These are phyloP conservation scores for Neoniphon sammara DNA, from an alignment of 2,797 vertebrate genomes.

Conservation along the genomic window DNA sequence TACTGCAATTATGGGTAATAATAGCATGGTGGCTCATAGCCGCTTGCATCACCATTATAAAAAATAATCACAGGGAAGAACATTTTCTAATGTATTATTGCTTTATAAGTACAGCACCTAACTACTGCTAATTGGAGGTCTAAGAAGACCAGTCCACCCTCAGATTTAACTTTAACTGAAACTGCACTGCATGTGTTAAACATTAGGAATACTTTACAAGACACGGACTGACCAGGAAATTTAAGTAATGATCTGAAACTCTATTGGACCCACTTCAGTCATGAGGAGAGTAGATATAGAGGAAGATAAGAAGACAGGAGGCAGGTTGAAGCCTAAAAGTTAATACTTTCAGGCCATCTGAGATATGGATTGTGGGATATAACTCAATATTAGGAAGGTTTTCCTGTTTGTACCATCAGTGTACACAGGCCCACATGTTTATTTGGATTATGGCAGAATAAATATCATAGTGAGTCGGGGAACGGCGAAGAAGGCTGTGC, in stretches of 20 bases:
- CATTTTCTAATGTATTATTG: conserved; percentile 56
- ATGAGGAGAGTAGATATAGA: conserved; percentile 13
- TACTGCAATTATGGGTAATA: conserved; percentile 66
- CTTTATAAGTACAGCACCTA: conserved; percentile 57
- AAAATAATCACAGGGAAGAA: conserved; percentile 54
- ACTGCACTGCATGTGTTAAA: conserved; percentile 36
- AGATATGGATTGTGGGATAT: conserved; percentile 57
- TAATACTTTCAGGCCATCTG: conserved; percentile 53
- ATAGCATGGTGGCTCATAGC: conserved; percentile 36
- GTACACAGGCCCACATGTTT: conserved; percentile 58
- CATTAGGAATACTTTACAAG: conserved; percentile 2
- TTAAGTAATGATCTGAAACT: conserved; percentile 39
- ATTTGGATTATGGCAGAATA: conserved; percentile 72
- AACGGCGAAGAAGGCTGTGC: conserved; percentile 38
- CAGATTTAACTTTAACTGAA: conserved; percentile 38
- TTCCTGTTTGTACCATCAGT: conserved; percentile 19
- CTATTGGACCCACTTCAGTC: conserved; percentile 23
- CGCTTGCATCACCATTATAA: conserved; percentile 54
- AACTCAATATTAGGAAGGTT: conserved; percentile 57
- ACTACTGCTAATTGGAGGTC: conserved; percentile 58
- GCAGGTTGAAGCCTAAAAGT: conserved; percentile 58
- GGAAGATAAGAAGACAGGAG: conserved; percentile 23
- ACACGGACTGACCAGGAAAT: conserved; percentile 32
- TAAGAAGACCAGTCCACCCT: conserved; percentile 49
- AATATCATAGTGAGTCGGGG: conserved; percentile 65